phyloP scores from a whole-genome alignment of 1,140 invertebrate species.

The Zaprionus taronus region DNA sequence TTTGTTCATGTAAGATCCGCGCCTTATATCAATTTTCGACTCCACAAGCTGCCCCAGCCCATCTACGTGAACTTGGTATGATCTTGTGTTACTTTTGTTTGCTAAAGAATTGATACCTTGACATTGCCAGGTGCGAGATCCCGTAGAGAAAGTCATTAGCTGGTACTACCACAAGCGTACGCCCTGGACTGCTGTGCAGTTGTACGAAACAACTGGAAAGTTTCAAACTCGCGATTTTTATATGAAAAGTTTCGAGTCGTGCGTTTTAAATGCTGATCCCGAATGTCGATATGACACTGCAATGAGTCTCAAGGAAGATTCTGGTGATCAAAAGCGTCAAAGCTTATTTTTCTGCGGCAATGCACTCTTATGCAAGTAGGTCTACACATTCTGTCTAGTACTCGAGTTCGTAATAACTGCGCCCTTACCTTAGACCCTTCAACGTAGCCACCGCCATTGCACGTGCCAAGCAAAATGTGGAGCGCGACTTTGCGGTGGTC shows the following conservation, averaged over 20 bases:
- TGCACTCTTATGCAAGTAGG: slow-evolving; percentile 91
- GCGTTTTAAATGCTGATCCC: slow-evolving; percentile 91
- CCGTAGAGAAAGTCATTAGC: slow-evolving; percentile 94
- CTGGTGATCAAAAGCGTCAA: slow-evolving; percentile 88
- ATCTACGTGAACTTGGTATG: slow-evolving; percentile 94
- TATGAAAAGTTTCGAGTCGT: slow-evolving; percentile 94
- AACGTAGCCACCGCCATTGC: slow-evolving; percentile 89
- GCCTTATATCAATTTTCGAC: slow-evolving; percentile 86
- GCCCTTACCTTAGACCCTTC: slow-evolving; percentile 93
- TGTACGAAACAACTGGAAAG: slow-evolving; percentile 87
- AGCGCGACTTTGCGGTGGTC: slow-evolving; percentile 93
- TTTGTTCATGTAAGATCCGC: slow-evolving; percentile 61
- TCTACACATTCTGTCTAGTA: not conserved
- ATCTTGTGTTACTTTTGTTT: not conserved
- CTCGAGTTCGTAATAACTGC: slow-evolving; percentile 86
- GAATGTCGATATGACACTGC: slow-evolving; percentile 93
- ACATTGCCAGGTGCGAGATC: slow-evolving; percentile 89
- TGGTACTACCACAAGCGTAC: slow-evolving; percentile 94
- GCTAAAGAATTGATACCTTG: not conserved
- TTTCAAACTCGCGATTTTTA: slow-evolving; percentile 92
- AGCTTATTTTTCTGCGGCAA: slow-evolving; percentile 95
- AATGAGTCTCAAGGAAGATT: slow-evolving; percentile 90
- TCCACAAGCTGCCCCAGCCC: slow-evolving; percentile 90
- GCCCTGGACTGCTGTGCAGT: slow-evolving; percentile 87
- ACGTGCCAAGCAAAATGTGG: slow-evolving; percentile 92